Base-by-base conservation (phyloP, 92 coral and sea anemone species). In the Paramuricea clavata region DNA sequence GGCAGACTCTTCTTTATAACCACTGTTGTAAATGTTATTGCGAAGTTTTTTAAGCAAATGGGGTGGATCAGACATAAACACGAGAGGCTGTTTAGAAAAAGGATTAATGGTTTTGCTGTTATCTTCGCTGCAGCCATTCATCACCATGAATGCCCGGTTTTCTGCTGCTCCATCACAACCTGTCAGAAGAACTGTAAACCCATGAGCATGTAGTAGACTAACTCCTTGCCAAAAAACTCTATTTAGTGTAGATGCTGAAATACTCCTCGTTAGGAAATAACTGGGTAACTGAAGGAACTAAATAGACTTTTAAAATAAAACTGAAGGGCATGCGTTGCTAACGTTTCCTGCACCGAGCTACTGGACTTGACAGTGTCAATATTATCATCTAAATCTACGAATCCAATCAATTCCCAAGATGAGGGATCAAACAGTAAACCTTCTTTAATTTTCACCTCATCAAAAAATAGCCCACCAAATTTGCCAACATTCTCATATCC, bases 161-260 rank as follows among this genome's bases (percentile, higher is more conserved):
- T 80, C 90, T 34, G 92, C 61, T 50, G 92, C 92, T 4, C 94
- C 92, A 81, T 88, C 94, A 91, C 88, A 91, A 82, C 88, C 44
- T 17, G 88, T 44, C 17, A 83, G 76, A 77, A 91, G 43, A 36
- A 91, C 28, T 6, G 59, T 39, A 28, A 91, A 91, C 34, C 74
- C 85, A 77, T 36, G 87, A 15, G 92, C 74, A 86, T 91, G 87
- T 5, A 88, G 57, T 69, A 91, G 36, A 80, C 92, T 83, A 49
- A 88, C 91, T 49, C 87, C 89, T 77, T 79, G 91, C 94, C 94
- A 87, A 41, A 91, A 91, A 12, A 88, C 69, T 91, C 87, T 83
- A 42, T 90, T 87, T 9, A 90, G 26, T 30, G 70, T 74, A 10
- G 26, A 59, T 25, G 90, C 87, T 49, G 91, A 81, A 6, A 82